Conservation (phyloP, 2,113 vertebrate genomes). For the Climacteris rufus region DNA sequence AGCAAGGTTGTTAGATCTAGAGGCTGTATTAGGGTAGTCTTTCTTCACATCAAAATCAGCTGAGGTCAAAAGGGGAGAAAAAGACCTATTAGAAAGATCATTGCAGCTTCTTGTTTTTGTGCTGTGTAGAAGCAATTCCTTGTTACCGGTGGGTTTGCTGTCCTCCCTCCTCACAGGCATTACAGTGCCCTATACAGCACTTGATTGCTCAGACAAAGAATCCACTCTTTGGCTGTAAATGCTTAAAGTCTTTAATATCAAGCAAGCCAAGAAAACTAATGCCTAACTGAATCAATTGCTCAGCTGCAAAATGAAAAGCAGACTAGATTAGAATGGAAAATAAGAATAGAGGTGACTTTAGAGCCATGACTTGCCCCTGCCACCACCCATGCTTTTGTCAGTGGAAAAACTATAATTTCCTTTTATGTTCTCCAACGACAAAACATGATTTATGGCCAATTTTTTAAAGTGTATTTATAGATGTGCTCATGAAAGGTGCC, state of each 20-base stretch:
- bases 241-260: slow-evolving; percentile 16
- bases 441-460: slow-evolving; percentile 38
- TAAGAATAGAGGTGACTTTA: slow-evolving; percentile 52
- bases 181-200: background rate
- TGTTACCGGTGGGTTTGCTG: background rate
- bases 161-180: background rate
- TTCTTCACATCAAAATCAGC: background rate
- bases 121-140: background rate
- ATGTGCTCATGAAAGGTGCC: background rate
- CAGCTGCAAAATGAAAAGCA: slow-evolving; percentile 51
- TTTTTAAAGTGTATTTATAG: slow-evolving; percentile 26
- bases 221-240: background rate
- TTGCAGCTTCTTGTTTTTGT: background rate
- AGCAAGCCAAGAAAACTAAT: slow-evolving; percentile 2
- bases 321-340: slow-evolving; percentile 50
- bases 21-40: background rate
- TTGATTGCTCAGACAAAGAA: slow-evolving; percentile 29
- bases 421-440: slow-evolving; percentile 24
- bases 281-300: slow-evolving; percentile 24
- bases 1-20: background rate
- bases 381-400: background rate
- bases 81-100: background rate
- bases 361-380: background rate
- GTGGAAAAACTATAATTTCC: slow-evolving; percentile 22
- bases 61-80: background rate